These are phyloP conservation scores for Oryctes rhinoceros DNA, from an alignment of 1,140 invertebrate genomes.

Conservation along the genomic window DNA sequence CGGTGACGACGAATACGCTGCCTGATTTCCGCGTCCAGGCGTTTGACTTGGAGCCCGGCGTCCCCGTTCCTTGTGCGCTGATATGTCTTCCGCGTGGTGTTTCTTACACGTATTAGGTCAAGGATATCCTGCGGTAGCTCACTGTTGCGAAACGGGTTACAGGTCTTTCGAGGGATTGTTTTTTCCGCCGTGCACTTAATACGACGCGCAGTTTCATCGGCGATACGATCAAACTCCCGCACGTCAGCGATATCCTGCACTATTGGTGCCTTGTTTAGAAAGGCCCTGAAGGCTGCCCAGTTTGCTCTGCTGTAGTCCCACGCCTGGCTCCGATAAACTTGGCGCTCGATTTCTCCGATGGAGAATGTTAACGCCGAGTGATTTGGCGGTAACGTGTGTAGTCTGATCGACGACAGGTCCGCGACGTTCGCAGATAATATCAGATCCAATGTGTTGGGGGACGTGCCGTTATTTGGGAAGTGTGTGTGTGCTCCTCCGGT, in stretches of 20 bases:
- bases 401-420: not conserved
- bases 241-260: not conserved
- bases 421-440: not conserved
- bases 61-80: not conserved
- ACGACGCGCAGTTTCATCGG: not conserved
- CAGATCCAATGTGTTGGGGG: slow-evolving; percentile 21
- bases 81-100: not conserved
- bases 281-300: not conserved
- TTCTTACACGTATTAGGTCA: not conserved
- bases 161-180: not conserved
- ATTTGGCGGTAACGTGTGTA: not conserved
- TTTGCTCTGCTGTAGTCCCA: not conserved
- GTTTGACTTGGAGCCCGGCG: not conserved
- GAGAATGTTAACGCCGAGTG: not conserved
- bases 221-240: not conserved
- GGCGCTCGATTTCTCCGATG: not conserved
- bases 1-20: not conserved
- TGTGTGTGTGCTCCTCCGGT: slow-evolving; percentile 18
- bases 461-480: slow-evolving; percentile 2
- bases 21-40: not conserved
- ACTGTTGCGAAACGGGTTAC: not conserved
- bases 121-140: not conserved
- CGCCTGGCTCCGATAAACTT: too few species aligned
- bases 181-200: not conserved
- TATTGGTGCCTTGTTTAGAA: not conserved